These are phyloP conservation scores for Enteromius unitaeniatus DNA, from an alignment of 2,797 vertebrate species.

Conservation along the genomic window DNA sequence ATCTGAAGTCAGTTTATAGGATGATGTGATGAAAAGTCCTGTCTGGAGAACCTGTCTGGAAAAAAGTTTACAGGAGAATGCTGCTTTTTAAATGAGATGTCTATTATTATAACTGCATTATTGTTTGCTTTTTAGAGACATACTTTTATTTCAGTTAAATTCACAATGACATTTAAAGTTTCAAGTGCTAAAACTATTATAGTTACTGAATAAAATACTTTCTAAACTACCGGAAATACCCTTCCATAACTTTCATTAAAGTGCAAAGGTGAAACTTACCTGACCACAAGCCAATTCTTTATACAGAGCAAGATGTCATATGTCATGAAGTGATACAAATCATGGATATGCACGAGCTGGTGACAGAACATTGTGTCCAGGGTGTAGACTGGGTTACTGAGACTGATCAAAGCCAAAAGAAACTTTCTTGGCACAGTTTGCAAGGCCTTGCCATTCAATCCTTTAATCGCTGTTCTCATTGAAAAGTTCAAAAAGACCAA, in stretches of 20 bases:
- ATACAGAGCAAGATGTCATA: conserved; percentile 51
- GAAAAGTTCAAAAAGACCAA: background rate
- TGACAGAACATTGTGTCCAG: conserved; percentile 61
- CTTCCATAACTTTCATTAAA: conserved; percentile 28
- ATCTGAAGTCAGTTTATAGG: background rate
- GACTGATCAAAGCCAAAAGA: conserved; percentile 34
- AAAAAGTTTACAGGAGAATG: background rate
- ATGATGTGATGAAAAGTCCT: background rate
- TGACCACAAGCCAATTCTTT: conserved; percentile 44
- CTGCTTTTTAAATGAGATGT: background rate
- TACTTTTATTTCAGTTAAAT: no score
- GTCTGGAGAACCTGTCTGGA: background rate
- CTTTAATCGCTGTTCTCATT: background rate
- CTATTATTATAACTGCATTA: background rate
- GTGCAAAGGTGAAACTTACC: conserved; percentile 44
- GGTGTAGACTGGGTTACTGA: conserved; percentile 28
- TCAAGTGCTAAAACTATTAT: background rate
- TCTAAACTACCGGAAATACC: background rate
- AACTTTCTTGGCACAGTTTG: conserved; percentile 28
- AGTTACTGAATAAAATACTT: background rate
- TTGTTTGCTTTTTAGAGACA: background rate
- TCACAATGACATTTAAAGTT: no score
- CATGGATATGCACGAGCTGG: conserved; percentile 57
- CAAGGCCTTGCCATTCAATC: background rate
- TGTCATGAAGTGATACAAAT: conserved; percentile 48